Conservation (phyloP, 2,888 invertebrate species). For the Meteorus colon region DNA sequence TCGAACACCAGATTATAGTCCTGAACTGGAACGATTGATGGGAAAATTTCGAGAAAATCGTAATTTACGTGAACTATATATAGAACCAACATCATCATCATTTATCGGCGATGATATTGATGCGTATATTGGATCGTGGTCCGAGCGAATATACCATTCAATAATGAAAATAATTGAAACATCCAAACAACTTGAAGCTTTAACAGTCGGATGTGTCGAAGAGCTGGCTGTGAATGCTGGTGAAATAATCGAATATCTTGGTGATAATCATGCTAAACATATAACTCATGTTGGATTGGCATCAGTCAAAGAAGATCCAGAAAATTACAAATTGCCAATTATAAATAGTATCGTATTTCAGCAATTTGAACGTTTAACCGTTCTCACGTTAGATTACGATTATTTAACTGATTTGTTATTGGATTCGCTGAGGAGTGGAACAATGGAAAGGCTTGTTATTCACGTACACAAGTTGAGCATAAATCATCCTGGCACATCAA, state of each 20-base stretch:
- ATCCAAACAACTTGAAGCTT: conserved; percentile 72
- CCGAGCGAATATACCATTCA: conserved; percentile 55
- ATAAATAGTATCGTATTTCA: conserved; percentile 77
- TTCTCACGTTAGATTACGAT: conserved; percentile 77
- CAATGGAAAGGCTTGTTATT: conserved; percentile 78
- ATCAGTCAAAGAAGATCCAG: conserved; percentile 83
- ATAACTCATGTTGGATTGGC: conserved; percentile 80
- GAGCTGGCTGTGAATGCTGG: conserved; percentile 74
- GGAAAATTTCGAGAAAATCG: conserved; percentile 68
- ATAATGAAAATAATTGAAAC: conserved; percentile 73
- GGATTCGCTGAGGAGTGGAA: conserved; percentile 71
- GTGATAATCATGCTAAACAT: conserved; percentile 75
- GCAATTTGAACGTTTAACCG: conserved; percentile 73
- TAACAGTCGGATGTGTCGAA: conserved; percentile 76
- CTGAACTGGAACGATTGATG: conserved; percentile 60
- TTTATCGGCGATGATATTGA: conserved; percentile 46
- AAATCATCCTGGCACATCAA: conserved; percentile 79
- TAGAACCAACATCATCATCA: conserved; percentile 64
- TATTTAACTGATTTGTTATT: conserved; percentile 75
- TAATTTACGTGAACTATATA: conserved; percentile 67
- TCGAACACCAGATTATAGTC: conserved; percentile 66
- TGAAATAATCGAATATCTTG: conserved; percentile 72
- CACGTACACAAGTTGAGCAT: conserved; percentile 82
- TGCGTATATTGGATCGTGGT: conserved; percentile 40
- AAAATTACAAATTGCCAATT: conserved; percentile 77